phyloP scores from a whole-genome alignment of 2,888 invertebrate genomes.

The Nudaria mundana region DNA sequence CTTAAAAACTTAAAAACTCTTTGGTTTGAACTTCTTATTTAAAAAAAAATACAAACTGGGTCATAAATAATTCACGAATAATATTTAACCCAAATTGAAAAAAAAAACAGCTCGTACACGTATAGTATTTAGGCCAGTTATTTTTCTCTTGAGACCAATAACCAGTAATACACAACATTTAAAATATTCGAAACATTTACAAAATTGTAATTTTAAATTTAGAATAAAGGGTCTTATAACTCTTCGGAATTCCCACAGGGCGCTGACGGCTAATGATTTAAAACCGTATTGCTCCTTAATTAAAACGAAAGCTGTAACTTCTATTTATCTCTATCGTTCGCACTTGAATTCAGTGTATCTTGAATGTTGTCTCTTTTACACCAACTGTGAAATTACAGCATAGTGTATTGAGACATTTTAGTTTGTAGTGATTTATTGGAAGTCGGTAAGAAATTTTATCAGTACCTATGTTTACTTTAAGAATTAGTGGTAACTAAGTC shows the following conservation, averaged over 20 bases:
- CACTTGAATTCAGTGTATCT: constrained; percentile 18
- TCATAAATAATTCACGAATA: not conserved
- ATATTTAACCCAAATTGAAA: not conserved
- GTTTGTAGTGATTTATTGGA: constrained; percentile 67
- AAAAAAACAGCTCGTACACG: not conserved
- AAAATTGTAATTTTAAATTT: constrained; percentile 79
- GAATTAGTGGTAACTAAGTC: constrained; percentile 70
- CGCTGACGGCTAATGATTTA: constrained; percentile 79
- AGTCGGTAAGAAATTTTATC: constrained; percentile 66
- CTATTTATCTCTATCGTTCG: constrained; percentile 49
- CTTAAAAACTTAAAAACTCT: too few relatives aligned
- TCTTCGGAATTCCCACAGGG: constrained; percentile 78
- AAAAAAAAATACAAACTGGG: too few relatives aligned
- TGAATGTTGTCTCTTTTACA: constrained; percentile 40
- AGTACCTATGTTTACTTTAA: constrained; percentile 78
- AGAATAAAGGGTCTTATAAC: constrained; percentile 78
- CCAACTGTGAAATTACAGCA: constrained; percentile 55
- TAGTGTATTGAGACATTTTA: constrained; percentile 74
- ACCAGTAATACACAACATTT: constrained; percentile 45
- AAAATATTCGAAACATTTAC: constrained; percentile 73
- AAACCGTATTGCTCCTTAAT: constrained; percentile 70
- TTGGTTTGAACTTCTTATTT: too few relatives aligned
- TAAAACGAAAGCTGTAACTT: constrained; percentile 58
- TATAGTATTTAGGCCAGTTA: constrained; percentile 28
- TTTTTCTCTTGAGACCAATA: constrained; percentile 60